Conservation (phyloP, 2,797 vertebrate species). For the Salmo trutta region DNA sequence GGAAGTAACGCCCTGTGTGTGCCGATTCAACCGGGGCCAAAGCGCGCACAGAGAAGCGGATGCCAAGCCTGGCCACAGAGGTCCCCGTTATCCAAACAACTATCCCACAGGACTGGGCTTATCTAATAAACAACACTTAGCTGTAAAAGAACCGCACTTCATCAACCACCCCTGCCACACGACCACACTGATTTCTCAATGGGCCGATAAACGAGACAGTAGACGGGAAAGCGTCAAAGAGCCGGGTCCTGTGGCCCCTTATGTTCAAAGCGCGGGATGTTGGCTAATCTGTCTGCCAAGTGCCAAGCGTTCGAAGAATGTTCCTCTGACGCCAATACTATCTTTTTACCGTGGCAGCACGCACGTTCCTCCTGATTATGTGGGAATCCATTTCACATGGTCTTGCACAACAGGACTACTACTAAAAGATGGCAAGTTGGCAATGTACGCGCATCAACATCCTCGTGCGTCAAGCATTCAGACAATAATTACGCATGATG, state of each 20-base stretch:
- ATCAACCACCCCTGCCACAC: slow-evolving; percentile 10
- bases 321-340: neutral
- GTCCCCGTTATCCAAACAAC: slow-evolving; percentile 63
- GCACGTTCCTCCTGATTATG: neutral
- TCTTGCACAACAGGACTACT: neutral
- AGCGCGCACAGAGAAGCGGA: slow-evolving; percentile 44
- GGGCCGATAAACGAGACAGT: neutral
- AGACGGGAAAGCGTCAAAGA: neutral
- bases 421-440: too few relatives aligned
- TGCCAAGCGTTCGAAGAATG: neutral
- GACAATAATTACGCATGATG: too few relatives aligned
- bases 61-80: slow-evolving; percentile 29
- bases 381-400: neutral
- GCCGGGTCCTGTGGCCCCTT: too few relatives aligned
- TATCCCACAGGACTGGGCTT: slow-evolving; percentile 46
- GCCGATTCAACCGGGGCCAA: slow-evolving; percentile 62
- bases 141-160: slow-evolving; percentile 21
- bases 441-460: too few relatives aligned
- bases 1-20: slow-evolving; percentile 74
- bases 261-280: neutral
- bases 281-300: neutral
- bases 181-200: neutral
- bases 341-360: neutral
- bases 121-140: slow-evolving; percentile 41
- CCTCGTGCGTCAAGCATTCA: too few relatives aligned